A percentile compares a stretch with the other conserved stretches of the same genome.
phyloP scores from a whole-genome alignment of 2,113 vertebrate species.

The Bucco capensis region DNA sequence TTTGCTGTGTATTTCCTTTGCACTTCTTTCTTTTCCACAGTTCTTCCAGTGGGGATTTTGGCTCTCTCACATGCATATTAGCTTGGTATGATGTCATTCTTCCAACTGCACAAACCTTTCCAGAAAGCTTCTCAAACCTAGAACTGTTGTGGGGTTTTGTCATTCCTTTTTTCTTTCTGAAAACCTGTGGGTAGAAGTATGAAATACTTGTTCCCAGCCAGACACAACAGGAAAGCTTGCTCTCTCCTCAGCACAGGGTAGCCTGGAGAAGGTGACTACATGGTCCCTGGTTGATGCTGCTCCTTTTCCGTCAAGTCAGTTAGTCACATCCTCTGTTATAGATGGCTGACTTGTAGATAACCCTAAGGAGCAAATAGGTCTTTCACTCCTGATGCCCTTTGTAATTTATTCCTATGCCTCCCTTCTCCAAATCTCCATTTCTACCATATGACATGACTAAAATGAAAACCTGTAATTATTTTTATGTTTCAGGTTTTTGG shows the following conservation, averaged over 20 bases:
- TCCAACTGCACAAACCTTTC: not conserved
- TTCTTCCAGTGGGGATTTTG: slow-evolving; percentile 2
- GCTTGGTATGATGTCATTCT: not conserved
- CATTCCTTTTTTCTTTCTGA: not conserved
- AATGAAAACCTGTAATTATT: not conserved
- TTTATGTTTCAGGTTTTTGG: not conserved
- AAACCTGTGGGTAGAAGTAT: not conserved
- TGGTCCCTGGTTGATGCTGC: not conserved
- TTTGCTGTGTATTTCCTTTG: not conserved
- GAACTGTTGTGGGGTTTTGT: not conserved
- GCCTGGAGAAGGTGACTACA: not conserved
- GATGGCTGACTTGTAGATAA: not conserved
- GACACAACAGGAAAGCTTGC: not conserved
- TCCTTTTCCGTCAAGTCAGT: not conserved
- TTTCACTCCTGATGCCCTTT: not conserved
- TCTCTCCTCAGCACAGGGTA: not conserved
- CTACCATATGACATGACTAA: not conserved
- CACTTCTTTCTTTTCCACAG: not conserved
- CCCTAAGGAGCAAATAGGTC: not conserved
- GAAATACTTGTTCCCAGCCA: not conserved
- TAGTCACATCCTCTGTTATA: slow-evolving; percentile 10
- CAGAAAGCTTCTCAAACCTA: not conserved
- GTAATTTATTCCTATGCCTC: not conserved
- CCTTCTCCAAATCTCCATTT: not conserved
- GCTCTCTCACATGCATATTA: not conserved